Conservation (phyloP, 2,888 invertebrate genomes). For the Leucophenga montana region DNA sequence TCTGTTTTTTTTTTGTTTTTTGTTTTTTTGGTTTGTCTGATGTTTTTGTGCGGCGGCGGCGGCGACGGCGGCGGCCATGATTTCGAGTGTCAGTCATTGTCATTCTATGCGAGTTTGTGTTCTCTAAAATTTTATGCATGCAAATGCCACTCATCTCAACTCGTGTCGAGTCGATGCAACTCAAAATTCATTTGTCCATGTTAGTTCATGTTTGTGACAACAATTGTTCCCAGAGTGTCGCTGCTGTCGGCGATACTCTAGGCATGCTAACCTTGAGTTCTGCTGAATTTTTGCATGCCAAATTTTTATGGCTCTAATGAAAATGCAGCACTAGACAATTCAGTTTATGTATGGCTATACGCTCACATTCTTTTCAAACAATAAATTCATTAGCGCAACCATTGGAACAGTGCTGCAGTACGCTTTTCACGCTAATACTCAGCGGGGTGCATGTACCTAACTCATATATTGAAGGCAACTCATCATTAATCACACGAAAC, state of each 20-base stretch:
- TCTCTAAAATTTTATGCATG: not conserved
- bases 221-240: not conserved
- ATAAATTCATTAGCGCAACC: too few species aligned
- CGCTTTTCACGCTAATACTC: too few species aligned
- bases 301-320: not conserved
- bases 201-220: constrained; percentile 21
- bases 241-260: not conserved
- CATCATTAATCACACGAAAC: too few species aligned
- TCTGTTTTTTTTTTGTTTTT: constrained; percentile 11
- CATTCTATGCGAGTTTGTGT: not conserved
- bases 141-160: too few species aligned
- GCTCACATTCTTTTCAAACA: too few species aligned
- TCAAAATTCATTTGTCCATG: not conserved
- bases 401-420: too few species aligned
- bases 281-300: not conserved
- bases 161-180: too few species aligned
- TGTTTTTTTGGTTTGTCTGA: not conserved
- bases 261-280: not conserved
- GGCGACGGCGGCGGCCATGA: constrained; percentile 10
- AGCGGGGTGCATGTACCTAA: too few species aligned
- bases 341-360: too few species aligned
- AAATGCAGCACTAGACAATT: too few species aligned
- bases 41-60: not conserved
- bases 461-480: too few species aligned
- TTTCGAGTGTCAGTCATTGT: constrained; percentile 16